Conservation (phyloP, 2,113 vertebrate species). For the Aegotheles bennettii region DNA sequence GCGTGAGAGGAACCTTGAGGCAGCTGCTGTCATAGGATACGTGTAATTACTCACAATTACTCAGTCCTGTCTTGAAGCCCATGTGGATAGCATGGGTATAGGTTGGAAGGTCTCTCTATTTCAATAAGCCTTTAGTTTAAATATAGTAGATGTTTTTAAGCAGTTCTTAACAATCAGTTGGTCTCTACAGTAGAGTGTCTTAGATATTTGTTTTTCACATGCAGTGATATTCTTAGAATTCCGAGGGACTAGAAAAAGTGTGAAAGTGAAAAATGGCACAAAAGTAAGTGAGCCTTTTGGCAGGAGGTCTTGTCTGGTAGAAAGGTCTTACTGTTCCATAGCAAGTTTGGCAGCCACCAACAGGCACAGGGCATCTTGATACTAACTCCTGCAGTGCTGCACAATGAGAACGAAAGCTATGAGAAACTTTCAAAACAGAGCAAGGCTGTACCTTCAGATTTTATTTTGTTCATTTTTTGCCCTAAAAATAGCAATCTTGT, state of each 20-base stretch:
- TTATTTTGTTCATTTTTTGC: neutral
- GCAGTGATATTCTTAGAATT: neutral
- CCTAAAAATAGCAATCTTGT: neutral
- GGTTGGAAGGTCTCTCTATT: neutral
- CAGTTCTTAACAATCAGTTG: neutral
- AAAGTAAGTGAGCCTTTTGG: neutral
- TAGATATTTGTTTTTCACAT: neutral
- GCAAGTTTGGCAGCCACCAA: neutral
- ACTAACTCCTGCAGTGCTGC: neutral
- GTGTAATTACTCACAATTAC: neutral
- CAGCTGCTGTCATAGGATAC: neutral
- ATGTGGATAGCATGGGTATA: neutral
- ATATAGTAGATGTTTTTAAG: neutral
- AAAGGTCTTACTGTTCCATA: neutral
- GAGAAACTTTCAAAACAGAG: neutral
- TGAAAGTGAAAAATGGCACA: neutral
- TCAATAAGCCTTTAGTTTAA: neutral
- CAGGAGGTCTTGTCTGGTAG: neutral
- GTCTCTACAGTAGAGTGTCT: neutral
- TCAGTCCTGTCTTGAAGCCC: neutral
- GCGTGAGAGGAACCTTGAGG: neutral
- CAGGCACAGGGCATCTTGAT: neutral
- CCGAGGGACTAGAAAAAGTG: neutral
- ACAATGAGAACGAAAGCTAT: neutral
- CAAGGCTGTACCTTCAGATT: neutral